Base-by-base conservation (phyloP, 2,888 invertebrate genomes). In the Meiosimyza platycephala region DNA sequence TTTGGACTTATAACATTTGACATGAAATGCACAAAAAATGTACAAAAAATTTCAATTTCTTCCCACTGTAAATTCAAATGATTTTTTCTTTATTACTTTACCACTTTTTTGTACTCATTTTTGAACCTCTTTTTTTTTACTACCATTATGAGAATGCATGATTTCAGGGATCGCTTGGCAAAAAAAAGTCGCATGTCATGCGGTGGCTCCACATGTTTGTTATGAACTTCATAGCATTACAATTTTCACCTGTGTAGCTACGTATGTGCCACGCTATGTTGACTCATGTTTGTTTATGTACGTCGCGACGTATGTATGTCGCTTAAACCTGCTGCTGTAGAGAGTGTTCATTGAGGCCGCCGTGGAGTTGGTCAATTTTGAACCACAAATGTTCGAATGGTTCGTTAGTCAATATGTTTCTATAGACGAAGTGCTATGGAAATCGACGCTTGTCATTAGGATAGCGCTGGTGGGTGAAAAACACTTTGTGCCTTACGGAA, bases 341-440 rank as follows among this genome's bases (percentile, higher is more conserved):
- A 33, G 65, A 59, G 72, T 73, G 65, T 70, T 65, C 67, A 75
- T 69, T 72, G 76, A 74, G 74, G 75, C 67, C 68, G 73, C 73
- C 71, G 76, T 69, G 69, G 77, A 78, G 78, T 78, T 75, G 78
- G 78, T 77, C 81, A 79, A 80, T 80, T 81, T 80, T 75, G 76
- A 79, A 81, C 82, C 82, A 77, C 82, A 82, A 82, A 79, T 80
- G 78, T 79, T 73, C 78, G 79, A 75, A 79, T 77, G 78, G 77
- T 76, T 77, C 78, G 79, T 79, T 79, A 77, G 77, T 75, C 68
- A 74, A 40, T 40, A 40, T 40, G 62, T 28, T 11, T 54, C 1
- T 15, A 7, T 13, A 22, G 28, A 22, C 22, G 13, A 22, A 28
- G 22, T 18, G 59, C 59, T 18, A 59, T 59, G 59, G 59, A 59